Evolutionary conservation across 2,797 vertebrate species (phyloP), one percentile per base, ranked within the genome.

Genomic region (Caiman crocodilus): DNA sequence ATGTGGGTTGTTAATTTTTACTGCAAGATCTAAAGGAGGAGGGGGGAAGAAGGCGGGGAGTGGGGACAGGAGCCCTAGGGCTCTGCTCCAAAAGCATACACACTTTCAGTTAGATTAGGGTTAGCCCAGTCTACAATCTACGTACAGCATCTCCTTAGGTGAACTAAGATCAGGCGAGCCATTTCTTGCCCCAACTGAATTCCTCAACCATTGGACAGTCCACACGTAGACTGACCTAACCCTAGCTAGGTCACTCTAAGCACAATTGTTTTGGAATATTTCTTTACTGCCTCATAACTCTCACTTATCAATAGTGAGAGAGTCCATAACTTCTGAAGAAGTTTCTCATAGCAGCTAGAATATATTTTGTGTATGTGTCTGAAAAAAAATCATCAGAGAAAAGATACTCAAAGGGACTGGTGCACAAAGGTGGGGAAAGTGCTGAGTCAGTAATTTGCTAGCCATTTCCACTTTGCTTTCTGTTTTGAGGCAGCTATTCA

Each of bases 401-500:
- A n/a, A 79, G 23, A 56, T 2, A 56, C 82, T 77, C 23, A 14
- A 13, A 77, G 77, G 79, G 23, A 71, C 21, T 71, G 4, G n/a
- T 6, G 81, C 78, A 69, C 3, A 57, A 81, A 79, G 79, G 75
- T 11, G 64, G 77, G 81, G 14, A 4, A 57, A 88, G 67, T 17
- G 88, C 92, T 16, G 90, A 23, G 90, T 73, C 82, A 79, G 14
- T 65, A 26, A 61, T 76, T 57, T 64, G 78, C 80, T 91, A 87
- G 59, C 87, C 67, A 82, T 2, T 84, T 18, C 92, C 67, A 30
- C 84, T 64, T 25, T 61, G 89, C 90, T 90, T 80, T 60, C 88
- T 95, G 95, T 93, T 92, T 77, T 28, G 13, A 67, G 89, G 89
- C 91, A 90, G 55, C 23, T 57, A 83, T 32, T 79, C 75, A 88